Evolutionary conservation across 2,113 vertebrate genomes (phyloP), one percentile per base, ranked within the genome.

Genomic region (Tautogolabrus adspersus): DNA sequence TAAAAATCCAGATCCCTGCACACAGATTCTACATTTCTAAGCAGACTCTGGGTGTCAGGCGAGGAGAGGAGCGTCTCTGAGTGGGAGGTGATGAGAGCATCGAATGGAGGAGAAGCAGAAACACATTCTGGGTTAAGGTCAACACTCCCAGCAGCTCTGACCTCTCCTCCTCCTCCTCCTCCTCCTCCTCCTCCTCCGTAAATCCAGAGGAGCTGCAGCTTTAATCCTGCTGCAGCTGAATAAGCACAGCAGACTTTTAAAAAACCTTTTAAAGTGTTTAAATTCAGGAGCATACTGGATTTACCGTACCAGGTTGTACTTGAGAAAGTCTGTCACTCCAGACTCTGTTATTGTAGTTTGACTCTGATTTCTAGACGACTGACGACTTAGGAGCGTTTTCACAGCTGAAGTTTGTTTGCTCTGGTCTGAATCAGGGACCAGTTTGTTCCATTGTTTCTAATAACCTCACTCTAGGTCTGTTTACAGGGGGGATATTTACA

Each of bases 201-300:
- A 7, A 65, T 77, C 2, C 19, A 22, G 37, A 42, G 0, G 52
- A 68, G 18, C 68, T 47, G 56, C 6, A 26, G 54, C 10, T 23
- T 78, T 81, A 87, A 84, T 78, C 61, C 51, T n/a, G 18, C 68
- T 47, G 56, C 6, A 26, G 54, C 10, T 23, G 63, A 79, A 79
- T 12, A 66, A 18, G 65, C 67, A 74, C 30, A 78, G 38, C 38
- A 23, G 26, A 21, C 56, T 52, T 57, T 64, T 65, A 57, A 15
- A 16, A 49, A 52, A 57, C 52, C 40, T 49, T 16, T 21, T 18
- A 23, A 56, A 19, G 18, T 12, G 8, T 49, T 49, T 26, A 52
- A 42, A 59, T 11, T n/a, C 23, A 42, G 19, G 30, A 49, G 38
- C 58, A 49, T 38, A 5, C 13, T 3, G n/a, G 51, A 56, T 58